Evolutionary conservation across 1,140 invertebrate species (phyloP).

Genomic region (Drosophila varians): DNA sequence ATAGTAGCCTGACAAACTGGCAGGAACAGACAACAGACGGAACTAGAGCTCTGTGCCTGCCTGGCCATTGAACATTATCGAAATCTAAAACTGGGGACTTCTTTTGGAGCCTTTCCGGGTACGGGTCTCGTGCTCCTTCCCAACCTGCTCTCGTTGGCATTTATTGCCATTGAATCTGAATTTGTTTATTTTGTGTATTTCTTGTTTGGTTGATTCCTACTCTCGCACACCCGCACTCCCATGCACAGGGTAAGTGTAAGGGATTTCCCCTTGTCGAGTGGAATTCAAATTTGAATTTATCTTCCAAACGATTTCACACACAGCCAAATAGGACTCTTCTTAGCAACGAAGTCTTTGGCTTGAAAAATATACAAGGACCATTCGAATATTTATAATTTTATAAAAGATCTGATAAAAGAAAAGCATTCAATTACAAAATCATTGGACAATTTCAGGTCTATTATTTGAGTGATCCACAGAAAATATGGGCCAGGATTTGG

Average conservation of each 20-base stretch:
- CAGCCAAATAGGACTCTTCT: constrained; percentile 34
- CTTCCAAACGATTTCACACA: constrained; percentile 66
- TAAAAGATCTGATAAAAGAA: no score
- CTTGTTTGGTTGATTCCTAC: constrained; percentile 20
- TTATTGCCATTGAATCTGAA: constrained; percentile 65
- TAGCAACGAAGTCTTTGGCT: constrained; percentile 21
- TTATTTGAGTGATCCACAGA: no score
- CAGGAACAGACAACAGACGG: constrained; percentile 1
- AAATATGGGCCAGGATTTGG: background rate
- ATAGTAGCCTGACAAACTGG: constrained; percentile 48
- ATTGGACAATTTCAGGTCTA: constrained; percentile 4
- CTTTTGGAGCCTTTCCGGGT: background rate
- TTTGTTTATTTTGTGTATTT: constrained; percentile 31
- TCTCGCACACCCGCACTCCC: constrained; percentile 2
- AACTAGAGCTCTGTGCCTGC: constrained; percentile 4
- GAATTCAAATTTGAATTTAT: constrained; percentile 74
- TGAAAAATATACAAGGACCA: no score
- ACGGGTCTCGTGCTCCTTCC: background rate
- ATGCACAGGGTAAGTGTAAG: constrained; percentile 11
- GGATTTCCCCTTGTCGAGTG: constrained; percentile 65
- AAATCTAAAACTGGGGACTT: constrained; percentile 15
- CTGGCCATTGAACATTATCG: constrained; percentile 24
- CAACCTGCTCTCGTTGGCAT: constrained; percentile 49
- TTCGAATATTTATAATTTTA: no score
- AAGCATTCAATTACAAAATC: background rate